Evolutionary conservation across 2,797 vertebrate genomes (phyloP).

Genomic region (Mormyrus hasselquistii): DNA sequence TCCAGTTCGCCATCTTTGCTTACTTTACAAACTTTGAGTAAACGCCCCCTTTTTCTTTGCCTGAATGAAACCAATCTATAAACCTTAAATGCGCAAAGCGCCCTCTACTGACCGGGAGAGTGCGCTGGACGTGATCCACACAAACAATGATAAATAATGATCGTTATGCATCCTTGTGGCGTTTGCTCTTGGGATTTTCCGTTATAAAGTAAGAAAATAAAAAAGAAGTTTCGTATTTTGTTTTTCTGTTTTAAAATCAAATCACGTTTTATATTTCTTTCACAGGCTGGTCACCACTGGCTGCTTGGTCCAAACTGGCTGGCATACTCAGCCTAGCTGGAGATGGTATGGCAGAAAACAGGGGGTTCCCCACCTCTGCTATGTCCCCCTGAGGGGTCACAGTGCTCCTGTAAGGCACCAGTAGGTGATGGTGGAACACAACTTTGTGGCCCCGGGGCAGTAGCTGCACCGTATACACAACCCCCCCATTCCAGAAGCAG

Average conservation of each 20-base stretch:
- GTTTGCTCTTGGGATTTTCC: neutral
- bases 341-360: no score
- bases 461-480: no score
- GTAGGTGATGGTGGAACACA: no score
- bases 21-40: neutral
- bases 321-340: no score
- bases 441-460: no score
- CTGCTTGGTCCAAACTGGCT: no score
- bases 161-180: neutral
- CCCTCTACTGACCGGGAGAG: neutral
- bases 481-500: no score
- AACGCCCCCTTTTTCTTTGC: neutral
- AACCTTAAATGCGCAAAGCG: neutral
- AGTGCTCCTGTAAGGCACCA: no score
- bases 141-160: neutral
- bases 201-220: neutral
- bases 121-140: neutral
- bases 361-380: no score
- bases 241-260: neutral
- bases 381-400: no score
- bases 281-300: no score
- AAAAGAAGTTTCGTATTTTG: neutral
- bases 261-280: neutral
- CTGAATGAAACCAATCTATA: neutral
- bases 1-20: slow-evolving; percentile 58